phyloP scores from a whole-genome alignment of 2,113 vertebrate genomes.

The Microcebus jonahi region DNA sequence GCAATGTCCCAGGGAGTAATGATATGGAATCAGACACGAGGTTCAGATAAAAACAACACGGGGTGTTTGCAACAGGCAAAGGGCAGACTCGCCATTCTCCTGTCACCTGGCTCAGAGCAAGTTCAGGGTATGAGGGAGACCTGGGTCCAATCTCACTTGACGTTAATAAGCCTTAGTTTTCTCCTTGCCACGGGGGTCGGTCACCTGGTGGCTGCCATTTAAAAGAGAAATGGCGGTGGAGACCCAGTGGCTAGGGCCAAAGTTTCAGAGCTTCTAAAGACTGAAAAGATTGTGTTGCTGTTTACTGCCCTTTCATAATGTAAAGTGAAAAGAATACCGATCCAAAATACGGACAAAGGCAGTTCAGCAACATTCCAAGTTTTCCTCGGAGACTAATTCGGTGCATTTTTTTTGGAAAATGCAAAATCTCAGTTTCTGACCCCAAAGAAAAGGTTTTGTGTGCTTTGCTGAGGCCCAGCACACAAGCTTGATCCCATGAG shows the following conservation, averaged over 20 bases:
- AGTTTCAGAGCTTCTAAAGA: background rate
- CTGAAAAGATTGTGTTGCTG: background rate
- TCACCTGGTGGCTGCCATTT: background rate
- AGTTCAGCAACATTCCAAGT: background rate
- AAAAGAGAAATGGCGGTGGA: background rate
- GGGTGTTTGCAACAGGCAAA: background rate
- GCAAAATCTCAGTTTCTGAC: background rate
- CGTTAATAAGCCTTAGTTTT: background rate
- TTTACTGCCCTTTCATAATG: background rate
- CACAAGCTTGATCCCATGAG: background rate
- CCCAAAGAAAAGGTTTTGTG: background rate
- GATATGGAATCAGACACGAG: conserved; percentile 37
- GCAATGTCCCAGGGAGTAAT: conserved; percentile 47
- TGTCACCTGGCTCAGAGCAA: background rate
- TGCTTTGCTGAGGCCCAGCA: background rate
- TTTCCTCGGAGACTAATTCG: background rate
- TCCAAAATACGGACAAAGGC: conserved; percentile 24
- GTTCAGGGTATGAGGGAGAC: background rate
- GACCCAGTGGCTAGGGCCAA: background rate
- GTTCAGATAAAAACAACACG: conserved; percentile 3
- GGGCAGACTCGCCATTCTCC: background rate
- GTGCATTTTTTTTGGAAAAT: background rate
- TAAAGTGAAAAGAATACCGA: conserved; percentile 9
- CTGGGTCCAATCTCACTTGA: background rate
- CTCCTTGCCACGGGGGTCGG: background rate